Conservation (phyloP, 2,888 invertebrate species). For the Melinaea marsaeus region DNA sequence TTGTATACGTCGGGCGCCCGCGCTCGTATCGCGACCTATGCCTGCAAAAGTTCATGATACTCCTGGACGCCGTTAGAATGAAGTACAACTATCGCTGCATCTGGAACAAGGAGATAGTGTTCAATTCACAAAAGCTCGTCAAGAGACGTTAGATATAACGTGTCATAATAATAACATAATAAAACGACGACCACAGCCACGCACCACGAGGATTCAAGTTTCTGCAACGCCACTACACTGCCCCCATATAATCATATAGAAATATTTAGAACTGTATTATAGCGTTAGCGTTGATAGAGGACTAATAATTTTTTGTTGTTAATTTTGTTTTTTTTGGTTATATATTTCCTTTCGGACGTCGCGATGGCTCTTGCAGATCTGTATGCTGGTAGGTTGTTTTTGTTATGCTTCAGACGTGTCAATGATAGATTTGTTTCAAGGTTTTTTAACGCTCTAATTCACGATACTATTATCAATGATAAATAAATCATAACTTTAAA, state of each 20-base stretch:
- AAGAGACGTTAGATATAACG: conserved; percentile 88
- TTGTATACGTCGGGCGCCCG: conserved; percentile 63
- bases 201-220: conserved; percentile 60
- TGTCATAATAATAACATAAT: conserved; percentile 46
- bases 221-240: conserved; percentile 56
- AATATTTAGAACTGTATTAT: conserved; percentile 59
- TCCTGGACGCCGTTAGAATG: conserved; percentile 76
- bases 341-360: conserved; percentile 45
- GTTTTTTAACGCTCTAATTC: conserved; percentile 53
- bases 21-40: conserved; percentile 71
- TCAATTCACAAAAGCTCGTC: conserved; percentile 94
- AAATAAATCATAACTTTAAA: too few relatives aligned
- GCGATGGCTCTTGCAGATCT: conserved; percentile 70
- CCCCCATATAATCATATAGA: conserved; percentile 61
- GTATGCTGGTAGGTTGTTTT: conserved; percentile 68
- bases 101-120: conserved; percentile 95
- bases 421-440: conserved; percentile 48
- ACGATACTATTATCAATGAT: conserved; percentile 34
- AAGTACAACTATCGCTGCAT: conserved; percentile 91
- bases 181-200: conserved; percentile 66
- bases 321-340: conserved; percentile 37
- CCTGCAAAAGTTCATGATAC: conserved; percentile 68
- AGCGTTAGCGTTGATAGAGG: conserved; percentile 54
- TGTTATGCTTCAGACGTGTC: conserved; percentile 31
- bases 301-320: conserved; percentile 27